A percentile compares a stretch with the other conserved stretches of the same genome.
Evolutionary conservation across 2,888 invertebrate genomes (phyloP).

Genomic region (Willowsia nigromaculata): DNA sequence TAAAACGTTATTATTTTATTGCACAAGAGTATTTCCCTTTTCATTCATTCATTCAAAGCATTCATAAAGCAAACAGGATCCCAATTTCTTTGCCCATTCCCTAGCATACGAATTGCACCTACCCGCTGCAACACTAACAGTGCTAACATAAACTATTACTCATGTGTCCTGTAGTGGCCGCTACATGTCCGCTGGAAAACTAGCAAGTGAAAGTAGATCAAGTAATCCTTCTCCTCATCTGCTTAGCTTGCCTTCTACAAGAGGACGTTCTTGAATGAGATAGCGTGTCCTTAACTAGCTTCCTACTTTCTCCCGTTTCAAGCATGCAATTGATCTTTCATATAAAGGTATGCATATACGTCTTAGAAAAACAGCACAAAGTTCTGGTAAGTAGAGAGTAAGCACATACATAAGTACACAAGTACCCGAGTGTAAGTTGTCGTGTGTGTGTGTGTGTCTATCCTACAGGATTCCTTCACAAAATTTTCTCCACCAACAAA

Average conservation of each 20-base stretch:
- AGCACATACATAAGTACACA: not conserved
- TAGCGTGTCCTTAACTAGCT: not conserved
- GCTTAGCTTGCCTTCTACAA: not conserved
- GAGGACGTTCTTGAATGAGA: slow-evolving; percentile 47
- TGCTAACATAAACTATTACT: too few species aligned
- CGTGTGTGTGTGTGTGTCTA: not conserved
- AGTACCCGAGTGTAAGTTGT: not conserved
- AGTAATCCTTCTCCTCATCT: not conserved
- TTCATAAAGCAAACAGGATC: not conserved
- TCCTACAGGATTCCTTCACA: slow-evolving; percentile 33
- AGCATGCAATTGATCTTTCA: slow-evolving; percentile 55
- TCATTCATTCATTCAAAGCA: slow-evolving; percentile 5
- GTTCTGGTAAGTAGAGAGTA: slow-evolving; percentile 7
- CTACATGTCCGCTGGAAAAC: slow-evolving; percentile 6
- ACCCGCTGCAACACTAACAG: not conserved
- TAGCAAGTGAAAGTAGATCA: slow-evolving; percentile 24
- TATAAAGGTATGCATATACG: slow-evolving; percentile 1
- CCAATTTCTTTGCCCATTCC: not conserved
- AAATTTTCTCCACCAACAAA: slow-evolving; percentile 53
- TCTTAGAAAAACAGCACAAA: not conserved
- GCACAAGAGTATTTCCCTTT: not conserved
- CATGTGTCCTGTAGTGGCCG: not conserved
- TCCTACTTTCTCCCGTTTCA: not conserved
- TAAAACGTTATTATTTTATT: not conserved
- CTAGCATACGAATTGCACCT: not conserved